These are phyloP conservation scores for Neoscelio sp. DNA, from an alignment of 2,888 invertebrate genomes.

Conservation along the genomic window DNA sequence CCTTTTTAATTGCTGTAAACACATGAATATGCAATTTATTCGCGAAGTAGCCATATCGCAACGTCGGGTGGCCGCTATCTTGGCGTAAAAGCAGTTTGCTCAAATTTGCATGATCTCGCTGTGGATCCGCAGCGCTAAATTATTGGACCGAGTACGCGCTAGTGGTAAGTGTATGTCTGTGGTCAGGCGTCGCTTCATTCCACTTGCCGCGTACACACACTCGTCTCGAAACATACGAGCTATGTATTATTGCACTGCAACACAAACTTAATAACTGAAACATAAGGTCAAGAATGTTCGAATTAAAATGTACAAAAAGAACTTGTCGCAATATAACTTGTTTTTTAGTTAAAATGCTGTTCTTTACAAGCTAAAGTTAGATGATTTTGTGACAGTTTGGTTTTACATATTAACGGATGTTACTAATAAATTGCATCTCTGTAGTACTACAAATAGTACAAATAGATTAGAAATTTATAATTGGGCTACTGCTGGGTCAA, in stretches of 20 bases:
- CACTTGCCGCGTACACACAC: constrained; percentile 52
- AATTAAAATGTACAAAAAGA: constrained; percentile 57
- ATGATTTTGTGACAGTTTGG: constrained; percentile 16
- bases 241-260: constrained; percentile 64
- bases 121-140: constrained; percentile 66
- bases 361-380: constrained; percentile 8
- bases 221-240: constrained; percentile 54
- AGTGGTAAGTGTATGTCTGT: constrained; percentile 67
- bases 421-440: no score
- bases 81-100: constrained; percentile 67
- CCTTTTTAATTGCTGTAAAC: constrained; percentile 59
- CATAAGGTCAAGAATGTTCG: constrained; percentile 61
- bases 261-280: constrained; percentile 67
- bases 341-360: constrained; percentile 42
- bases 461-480: no score
- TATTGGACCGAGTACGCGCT: constrained; percentile 61
- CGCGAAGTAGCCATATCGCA: constrained; percentile 58
- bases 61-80: constrained; percentile 50
- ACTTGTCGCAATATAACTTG: constrained; percentile 46
- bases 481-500: no score
- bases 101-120: constrained; percentile 67
- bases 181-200: constrained; percentile 68
- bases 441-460: no score
- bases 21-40: constrained; percentile 62
- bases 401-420: constrained; percentile 23